phyloP scores from a whole-genome alignment of 2,797 vertebrate species.

The Natrix natrix region DNA sequence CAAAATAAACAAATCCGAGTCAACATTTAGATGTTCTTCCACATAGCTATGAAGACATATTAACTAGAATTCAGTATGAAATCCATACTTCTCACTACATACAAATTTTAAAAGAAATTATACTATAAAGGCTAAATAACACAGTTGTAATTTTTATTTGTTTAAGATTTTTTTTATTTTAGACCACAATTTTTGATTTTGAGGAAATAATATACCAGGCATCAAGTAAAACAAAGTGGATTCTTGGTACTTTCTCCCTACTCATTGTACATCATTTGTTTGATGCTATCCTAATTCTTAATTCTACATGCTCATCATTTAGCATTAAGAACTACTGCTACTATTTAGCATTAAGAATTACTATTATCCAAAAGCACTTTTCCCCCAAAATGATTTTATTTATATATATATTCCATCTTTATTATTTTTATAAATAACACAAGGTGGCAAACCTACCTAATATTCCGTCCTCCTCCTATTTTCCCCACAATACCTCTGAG shows the following conservation, averaged over 20 bases:
- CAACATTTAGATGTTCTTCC: background rate
- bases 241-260: background rate
- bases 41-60: background rate
- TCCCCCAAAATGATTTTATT: too few relatives aligned
- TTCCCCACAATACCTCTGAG: too few relatives aligned
- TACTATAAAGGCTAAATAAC: background rate
- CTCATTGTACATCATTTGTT: too few relatives aligned
- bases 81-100: background rate
- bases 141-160: background rate
- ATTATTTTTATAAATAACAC: too few relatives aligned
- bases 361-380: too few relatives aligned
- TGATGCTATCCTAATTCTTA: too few relatives aligned
- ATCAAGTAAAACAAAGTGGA: background rate
- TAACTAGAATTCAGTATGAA: background rate
- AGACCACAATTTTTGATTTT: background rate
- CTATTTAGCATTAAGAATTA: background rate
- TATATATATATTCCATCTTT: too few relatives aligned
- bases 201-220: background rate
- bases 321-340: too few relatives aligned
- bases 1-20: background rate
- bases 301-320: too few relatives aligned
- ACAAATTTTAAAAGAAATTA: background rate
- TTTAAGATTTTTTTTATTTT: background rate
- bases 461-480: too few relatives aligned
- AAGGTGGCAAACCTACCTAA: too few relatives aligned